Conservation (phyloP, 1,140 invertebrate genomes). For the Subanguina moxae region DNA sequence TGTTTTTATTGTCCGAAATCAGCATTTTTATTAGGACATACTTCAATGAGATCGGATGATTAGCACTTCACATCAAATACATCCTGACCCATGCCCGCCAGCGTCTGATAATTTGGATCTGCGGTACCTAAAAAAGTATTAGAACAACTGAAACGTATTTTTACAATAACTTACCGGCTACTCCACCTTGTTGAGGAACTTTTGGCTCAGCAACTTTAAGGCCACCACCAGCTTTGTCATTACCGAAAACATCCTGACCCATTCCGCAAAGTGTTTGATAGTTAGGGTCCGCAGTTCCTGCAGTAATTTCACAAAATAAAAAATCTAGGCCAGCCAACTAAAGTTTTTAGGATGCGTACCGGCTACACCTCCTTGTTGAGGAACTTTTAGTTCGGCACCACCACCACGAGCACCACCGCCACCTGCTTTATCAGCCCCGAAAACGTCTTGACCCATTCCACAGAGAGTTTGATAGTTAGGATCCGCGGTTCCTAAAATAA, state of each 20-base stretch:
- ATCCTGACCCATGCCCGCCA: conserved; percentile 20
- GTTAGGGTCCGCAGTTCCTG: conserved; percentile 10
- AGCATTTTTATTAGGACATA: no score
- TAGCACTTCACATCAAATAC: conserved; percentile 9
- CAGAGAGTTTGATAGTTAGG: conserved; percentile 28
- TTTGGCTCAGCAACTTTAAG: neutral
- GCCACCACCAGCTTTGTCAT: conserved; percentile 5
- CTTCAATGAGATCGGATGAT: no score
- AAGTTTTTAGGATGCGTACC: neutral
- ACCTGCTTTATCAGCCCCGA: conserved; percentile 13
- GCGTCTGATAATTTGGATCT: conserved; percentile 25
- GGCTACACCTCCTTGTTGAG: conserved; percentile 1
- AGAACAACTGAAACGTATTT: no score
- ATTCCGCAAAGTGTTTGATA: conserved; percentile 14
- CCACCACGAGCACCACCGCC: conserved; percentile 6
- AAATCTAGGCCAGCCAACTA: no score
- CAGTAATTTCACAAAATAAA: neutral
- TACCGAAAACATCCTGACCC: conserved; percentile 6
- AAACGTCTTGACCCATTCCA: conserved; percentile 21
- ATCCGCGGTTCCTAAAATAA: conserved; percentile 13
- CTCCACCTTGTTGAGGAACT: neutral
- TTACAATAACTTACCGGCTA: conserved; percentile 1
- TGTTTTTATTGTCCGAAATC: no score
- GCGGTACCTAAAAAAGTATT: conserved; percentile 5
- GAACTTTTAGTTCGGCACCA: neutral